Evolutionary conservation across 2,888 invertebrate genomes (phyloP), one percentile per base, ranked within the genome.

Genomic region (Eugnorisma glareosa): DNA sequence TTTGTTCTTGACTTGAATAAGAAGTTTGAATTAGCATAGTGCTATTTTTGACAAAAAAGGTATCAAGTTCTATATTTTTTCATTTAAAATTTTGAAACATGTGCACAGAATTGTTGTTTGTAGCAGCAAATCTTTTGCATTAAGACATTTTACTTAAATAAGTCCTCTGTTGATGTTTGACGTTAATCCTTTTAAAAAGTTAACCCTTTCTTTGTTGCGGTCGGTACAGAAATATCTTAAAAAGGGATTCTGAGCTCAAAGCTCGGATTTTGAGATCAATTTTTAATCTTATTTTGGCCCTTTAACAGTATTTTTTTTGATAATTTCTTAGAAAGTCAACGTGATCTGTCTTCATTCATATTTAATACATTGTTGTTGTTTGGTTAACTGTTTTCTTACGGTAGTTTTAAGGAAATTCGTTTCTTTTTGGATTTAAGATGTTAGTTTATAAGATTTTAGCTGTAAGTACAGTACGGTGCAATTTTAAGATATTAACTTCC

Each of bases 141-240:
- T 83, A 83, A 85, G 83, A 84, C 77, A 82, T 85, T 88, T 82
- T 86, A 75, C 81, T 84, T 77, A 86, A 92, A 90, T 90, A 90
- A 91, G 89, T 88, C 88, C 87, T 86, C 86, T 69, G n/a, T n/a
- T n/a, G 80, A 77, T 80, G 80, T 79, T 85, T 73, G 90, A 91
- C 90, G 87, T 88, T 94, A 93, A 94, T 93, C 94, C 91, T 87
- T 92, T 93, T 91, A 93, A 92, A 91, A 91, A 90, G 89, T 91
- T 88, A 86, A 89, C 89, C 86, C 83, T 18, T 86, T 84, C 90
- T 87, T 93, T 94, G 93, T 93, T 90, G 86, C 81, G 61, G 86
- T 75, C 77, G 85, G 83, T 84, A 84, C 87, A 86, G 86, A 82
- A 86, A 88, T 82, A 75, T 82, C 79, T 73, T 79, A 85, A 89